Evolutionary conservation across 2,797 vertebrate species (phyloP).

Genomic region (Aplochiton taeniatus): DNA sequence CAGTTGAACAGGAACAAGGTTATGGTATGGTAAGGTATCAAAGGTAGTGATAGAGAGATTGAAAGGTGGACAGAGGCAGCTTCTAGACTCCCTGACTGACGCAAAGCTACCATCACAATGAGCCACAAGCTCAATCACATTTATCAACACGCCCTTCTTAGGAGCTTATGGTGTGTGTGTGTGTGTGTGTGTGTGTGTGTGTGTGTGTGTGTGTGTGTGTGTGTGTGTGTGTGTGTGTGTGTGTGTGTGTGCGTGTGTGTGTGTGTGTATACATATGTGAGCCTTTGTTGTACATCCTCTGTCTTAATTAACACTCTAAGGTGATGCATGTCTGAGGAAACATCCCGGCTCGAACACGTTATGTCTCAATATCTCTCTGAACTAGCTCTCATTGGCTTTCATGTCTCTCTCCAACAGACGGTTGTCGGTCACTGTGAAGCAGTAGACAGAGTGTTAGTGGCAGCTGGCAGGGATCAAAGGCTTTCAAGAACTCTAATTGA

Average conservation of each 20-base stretch:
- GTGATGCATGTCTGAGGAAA: too few species aligned
- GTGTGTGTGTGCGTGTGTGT: slow-evolving; percentile 17
- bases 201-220: slow-evolving; percentile 6
- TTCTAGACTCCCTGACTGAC: slow-evolving; percentile 18
- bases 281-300: slow-evolving; percentile 28
- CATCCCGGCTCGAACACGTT: background rate
- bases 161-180: slow-evolving; percentile 11
- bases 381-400: background rate
- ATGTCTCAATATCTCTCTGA: slow-evolving; percentile 12
- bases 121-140: slow-evolving; percentile 51
- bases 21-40: background rate
- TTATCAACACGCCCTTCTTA: slow-evolving; percentile 58
- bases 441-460: too few species aligned
- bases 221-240: slow-evolving; percentile 16
- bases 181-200: background rate
- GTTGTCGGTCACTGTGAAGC: background rate
- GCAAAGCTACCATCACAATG: slow-evolving; percentile 51
- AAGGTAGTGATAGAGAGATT: background rate
- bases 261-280: slow-evolving; percentile 7
- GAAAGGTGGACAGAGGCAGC: background rate
- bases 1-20: background rate
- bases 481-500: too few species aligned
- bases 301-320: slow-evolving; percentile 38
- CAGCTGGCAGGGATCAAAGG: too few species aligned
- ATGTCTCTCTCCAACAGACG: background rate